phyloP scores from a whole-genome alignment of 2,797 vertebrate species.

The Pitangus sulphuratus region DNA sequence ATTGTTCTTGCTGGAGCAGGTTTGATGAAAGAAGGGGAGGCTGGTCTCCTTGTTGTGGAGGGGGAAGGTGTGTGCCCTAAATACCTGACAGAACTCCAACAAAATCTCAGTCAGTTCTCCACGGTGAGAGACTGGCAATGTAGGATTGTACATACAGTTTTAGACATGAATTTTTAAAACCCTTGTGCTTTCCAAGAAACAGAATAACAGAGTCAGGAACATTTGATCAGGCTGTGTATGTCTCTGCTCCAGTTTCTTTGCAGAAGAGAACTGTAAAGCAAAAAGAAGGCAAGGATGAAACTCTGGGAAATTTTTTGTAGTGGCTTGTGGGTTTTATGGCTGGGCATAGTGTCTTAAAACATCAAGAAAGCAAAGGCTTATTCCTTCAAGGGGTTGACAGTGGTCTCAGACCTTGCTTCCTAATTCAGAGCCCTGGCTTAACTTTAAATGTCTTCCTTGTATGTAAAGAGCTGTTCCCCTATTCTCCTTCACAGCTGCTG shows the following conservation, averaged over 20 bases:
- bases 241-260: neutral
- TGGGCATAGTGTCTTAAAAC: neutral
- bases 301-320: neutral
- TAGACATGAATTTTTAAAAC: neutral
- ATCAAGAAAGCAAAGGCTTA: neutral
- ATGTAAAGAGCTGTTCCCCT: neutral
- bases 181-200: neutral
- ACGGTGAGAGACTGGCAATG: accelerated
- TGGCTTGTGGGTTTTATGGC: neutral
- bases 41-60: neutral
- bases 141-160: neutral
- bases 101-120: neutral
- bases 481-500: neutral
- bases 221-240: neutral
- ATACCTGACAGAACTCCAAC: neutral
- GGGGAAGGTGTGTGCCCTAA: neutral
- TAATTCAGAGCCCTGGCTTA: neutral
- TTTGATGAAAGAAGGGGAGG: neutral
- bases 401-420: neutral
- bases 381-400: neutral
- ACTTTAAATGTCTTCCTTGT: neutral
- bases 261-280: neutral
- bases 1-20: neutral
- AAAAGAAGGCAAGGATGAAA: neutral
- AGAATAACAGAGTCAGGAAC: neutral